phyloP scores from a whole-genome alignment of 2,113 vertebrate genomes.

The Lagenorhynchus albirostris region DNA sequence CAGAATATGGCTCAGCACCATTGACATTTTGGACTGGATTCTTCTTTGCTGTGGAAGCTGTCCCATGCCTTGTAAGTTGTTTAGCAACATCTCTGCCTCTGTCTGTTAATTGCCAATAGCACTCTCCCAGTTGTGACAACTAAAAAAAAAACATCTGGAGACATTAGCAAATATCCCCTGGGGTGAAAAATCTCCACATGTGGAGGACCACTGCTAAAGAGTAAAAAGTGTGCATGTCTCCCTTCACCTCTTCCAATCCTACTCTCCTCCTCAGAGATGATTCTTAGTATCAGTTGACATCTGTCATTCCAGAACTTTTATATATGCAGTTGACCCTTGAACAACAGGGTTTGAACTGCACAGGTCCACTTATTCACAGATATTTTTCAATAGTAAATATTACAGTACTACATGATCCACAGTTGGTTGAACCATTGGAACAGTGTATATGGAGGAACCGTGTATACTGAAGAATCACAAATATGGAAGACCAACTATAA shows the following conservation, averaged over 20 bases:
- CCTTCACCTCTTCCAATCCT: neutral
- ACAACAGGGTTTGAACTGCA: too few species aligned
- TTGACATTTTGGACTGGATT: neutral
- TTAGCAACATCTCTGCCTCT: neutral
- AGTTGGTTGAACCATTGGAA: too few species aligned
- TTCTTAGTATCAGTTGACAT: neutral
- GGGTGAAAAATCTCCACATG: neutral
- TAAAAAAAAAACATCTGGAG: neutral
- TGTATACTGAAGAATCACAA: too few species aligned
- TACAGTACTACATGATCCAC: too few species aligned
- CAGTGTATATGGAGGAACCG: too few species aligned
- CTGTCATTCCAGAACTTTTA: neutral
- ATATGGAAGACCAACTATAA: too few species aligned
- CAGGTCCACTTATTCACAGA: too few species aligned
- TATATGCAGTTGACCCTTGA: neutral
- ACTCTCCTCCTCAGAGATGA: neutral
- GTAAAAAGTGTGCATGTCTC: neutral
- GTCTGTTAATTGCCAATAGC: neutral
- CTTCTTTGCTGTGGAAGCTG: neutral
- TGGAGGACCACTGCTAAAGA: neutral
- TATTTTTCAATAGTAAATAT: too few species aligned
- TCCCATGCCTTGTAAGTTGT: neutral
- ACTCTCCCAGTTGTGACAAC: neutral
- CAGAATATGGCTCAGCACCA: neutral
- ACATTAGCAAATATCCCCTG: neutral